These are phyloP conservation scores for Harpagoxenus sublaevis DNA, from an alignment of 2,888 invertebrate genomes.

Conservation along the genomic window DNA sequence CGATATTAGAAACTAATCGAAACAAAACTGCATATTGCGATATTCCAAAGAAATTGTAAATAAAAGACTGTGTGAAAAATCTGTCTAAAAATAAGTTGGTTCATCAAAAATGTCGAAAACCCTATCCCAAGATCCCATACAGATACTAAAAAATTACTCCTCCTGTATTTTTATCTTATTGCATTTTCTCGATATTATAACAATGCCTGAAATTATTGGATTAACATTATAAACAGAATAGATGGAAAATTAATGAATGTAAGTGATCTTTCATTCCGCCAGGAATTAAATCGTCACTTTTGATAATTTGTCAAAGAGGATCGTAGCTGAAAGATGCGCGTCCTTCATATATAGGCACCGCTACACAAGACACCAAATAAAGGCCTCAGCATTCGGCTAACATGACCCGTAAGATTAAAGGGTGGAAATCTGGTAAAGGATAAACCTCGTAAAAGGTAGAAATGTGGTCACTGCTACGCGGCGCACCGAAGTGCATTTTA, in stretches of 20 bases:
- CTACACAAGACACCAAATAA: not conserved
- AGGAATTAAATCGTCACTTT: not conserved
- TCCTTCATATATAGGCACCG: not conserved
- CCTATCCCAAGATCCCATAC: not conserved
- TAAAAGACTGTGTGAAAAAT: not conserved
- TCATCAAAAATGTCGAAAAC: not conserved
- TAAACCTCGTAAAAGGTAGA: constrained; percentile 27
- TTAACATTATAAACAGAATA: not conserved
- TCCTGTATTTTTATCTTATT: not conserved
- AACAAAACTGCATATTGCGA: not conserved
- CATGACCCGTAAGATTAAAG: constrained; percentile 29
- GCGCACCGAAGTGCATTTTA: constrained; percentile 26
- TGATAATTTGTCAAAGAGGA: not conserved
- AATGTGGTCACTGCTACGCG: constrained; percentile 19
- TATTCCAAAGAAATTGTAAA: not conserved
- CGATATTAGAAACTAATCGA: not conserved
- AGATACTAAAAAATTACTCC: not conserved
- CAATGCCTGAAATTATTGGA: not conserved
- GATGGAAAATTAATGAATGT: not conserved
- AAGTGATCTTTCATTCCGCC: not conserved
- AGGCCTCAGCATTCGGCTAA: not conserved
- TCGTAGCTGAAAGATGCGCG: not conserved
- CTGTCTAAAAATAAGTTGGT: not conserved
- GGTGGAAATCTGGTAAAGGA: constrained; percentile 28
- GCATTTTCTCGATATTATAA: not conserved